Evolutionary conservation across 1,140 invertebrate genomes (phyloP), one percentile per base, ranked within the genome.

Genomic region (Agraylea sexmaculata): DNA sequence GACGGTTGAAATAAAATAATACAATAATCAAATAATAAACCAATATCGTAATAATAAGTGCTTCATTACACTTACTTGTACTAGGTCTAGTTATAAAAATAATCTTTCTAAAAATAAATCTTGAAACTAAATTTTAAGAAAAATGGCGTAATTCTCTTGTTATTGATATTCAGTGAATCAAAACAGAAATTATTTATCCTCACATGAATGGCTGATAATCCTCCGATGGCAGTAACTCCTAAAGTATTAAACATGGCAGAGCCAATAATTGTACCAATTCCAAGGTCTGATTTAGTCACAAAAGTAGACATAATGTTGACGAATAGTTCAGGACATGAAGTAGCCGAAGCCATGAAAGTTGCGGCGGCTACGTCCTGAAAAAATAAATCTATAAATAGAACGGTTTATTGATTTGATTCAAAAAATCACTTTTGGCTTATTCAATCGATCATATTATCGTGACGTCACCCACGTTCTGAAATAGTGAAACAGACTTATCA

Each of bases 271-370:
- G 87, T 86, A 0, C 87, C 85, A n/a, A 82, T 70, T 1, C 85
- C 85, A 51, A 87, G 75, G 47, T 87, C 82, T 0, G 80, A 83
- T 34, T 81, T 62, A 0, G 80, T 78, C 0, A 87, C 60, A 42
- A 84, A 79, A 0, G 86, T 86, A 3, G 85, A 83, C 25, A 93
- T 83, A 4, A 90, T 69, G 50, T 87, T 89, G 13, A 87, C 87
- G 55, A 91, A 92, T 19, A 94, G 74, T 62, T 93, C 88, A 0
- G 89, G 88, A 46, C 84, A 83, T 19, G 83, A 88, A 7, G 87
- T 90, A 1, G 87, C 88, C 0, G 86, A 83, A 0, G 89, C 83
- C 77, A 94, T 86, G 53, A 93, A 92, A 0, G 88, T 94, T 0
- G 88, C 88, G 0, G 87, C 88, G 0, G 86, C 87, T 6, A 92